Conservation (phyloP, 1,140 invertebrate species). For the Palaemon carinicauda region DNA sequence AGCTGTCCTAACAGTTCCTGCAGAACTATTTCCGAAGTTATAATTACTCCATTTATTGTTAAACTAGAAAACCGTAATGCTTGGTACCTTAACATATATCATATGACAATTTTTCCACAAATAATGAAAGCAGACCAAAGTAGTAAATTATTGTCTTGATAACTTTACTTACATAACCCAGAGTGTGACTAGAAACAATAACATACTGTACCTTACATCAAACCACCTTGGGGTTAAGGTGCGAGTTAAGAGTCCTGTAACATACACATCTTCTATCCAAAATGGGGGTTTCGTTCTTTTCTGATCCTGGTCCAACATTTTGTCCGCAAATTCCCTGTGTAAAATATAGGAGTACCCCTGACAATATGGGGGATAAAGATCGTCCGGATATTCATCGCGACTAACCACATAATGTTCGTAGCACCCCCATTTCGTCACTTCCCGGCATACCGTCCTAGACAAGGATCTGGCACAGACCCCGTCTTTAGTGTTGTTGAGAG, state of each 20-base stretch:
- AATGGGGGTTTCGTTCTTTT: conserved; percentile 11
- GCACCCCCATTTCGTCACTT: conserved; percentile 8
- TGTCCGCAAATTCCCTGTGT: conserved; percentile 17
- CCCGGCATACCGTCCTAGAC: conserved; percentile 26
- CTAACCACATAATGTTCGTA: conserved; percentile 23
- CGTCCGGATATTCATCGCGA: not conserved
- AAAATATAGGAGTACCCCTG: conserved; percentile 27
- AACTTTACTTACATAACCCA: no score
- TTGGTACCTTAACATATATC: no score
- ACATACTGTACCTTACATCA: conserved; percentile 14
- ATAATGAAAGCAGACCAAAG: no score
- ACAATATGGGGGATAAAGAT: conserved; percentile 32
- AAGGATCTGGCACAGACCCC: conserved; percentile 25
- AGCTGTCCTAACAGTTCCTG: no score
- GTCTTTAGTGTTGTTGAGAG: not conserved
- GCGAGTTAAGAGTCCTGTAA: conserved; percentile 21
- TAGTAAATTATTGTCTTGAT: no score
- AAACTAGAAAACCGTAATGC: no score
- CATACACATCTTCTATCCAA: conserved; percentile 35
- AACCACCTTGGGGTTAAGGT: conserved; percentile 30
- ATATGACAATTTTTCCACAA: no score
- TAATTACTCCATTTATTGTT: no score
- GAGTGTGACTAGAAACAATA: no score
- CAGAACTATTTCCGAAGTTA: no score
- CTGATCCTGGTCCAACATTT: conserved; percentile 23